A percentile compares a stretch with the other conserved stretches of the same genome.
These are phyloP conservation scores for Zaprionus gabonicus DNA, from an alignment of 1,140 invertebrate species.

Conservation along the genomic window DNA sequence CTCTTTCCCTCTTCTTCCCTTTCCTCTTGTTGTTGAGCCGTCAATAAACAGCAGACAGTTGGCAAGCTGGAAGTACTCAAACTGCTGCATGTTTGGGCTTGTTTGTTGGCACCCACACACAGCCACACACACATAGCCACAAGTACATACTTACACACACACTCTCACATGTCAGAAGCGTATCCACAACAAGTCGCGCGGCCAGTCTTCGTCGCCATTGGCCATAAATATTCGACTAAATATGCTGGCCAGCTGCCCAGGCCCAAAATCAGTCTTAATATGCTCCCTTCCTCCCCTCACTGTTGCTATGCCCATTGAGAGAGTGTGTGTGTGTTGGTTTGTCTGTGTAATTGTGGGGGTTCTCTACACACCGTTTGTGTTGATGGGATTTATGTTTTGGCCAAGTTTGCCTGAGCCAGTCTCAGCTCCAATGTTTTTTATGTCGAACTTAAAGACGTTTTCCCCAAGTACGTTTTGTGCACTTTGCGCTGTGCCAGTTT, in stretches of 20 bases:
- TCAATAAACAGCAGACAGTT: slow-evolving; percentile 76
- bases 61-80: slow-evolving; percentile 69
- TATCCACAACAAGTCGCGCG: slow-evolving; percentile 35
- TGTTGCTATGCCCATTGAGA: slow-evolving; percentile 30
- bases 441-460: slow-evolving; percentile 74
- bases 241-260: slow-evolving; percentile 74
- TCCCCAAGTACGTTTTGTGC: slow-evolving; percentile 68
- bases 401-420: slow-evolving; percentile 46
- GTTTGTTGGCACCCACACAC: slow-evolving; percentile 32
- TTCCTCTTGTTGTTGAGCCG: slow-evolving; percentile 39
- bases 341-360: slow-evolving; percentile 23
- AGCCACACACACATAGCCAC: slow-evolving; percentile 29
- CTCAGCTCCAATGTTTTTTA: slow-evolving; percentile 73
- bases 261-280: slow-evolving; percentile 81
- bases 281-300: slow-evolving; percentile 31
- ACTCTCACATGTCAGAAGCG: background rate
- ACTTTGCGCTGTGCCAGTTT: slow-evolving; percentile 59
- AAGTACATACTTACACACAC: slow-evolving; percentile 32
- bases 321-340: slow-evolving; percentile 29
- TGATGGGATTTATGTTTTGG: slow-evolving; percentile 77
- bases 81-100: slow-evolving; percentile 44
- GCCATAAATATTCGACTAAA: slow-evolving; percentile 81
- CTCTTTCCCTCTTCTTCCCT: background rate
- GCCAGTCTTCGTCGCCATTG: slow-evolving; percentile 50
- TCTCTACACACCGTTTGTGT: slow-evolving; percentile 46